These are phyloP conservation scores for Perccottus glenii DNA, from an alignment of 2,113 vertebrate species.

Conservation along the genomic window DNA sequence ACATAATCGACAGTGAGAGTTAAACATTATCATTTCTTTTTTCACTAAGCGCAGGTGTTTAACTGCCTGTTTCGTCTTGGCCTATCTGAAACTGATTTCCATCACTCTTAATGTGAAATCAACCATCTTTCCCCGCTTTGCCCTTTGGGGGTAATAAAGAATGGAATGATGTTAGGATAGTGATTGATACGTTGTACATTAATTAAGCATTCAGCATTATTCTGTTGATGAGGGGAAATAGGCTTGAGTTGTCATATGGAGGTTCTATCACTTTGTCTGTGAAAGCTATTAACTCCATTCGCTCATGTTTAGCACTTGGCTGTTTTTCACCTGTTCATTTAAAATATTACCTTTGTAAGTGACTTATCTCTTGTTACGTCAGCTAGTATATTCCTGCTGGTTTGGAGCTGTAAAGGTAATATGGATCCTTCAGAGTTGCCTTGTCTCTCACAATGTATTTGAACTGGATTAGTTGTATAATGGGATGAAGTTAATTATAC, in stretches of 20 bases:
- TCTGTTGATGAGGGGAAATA: conserved; percentile 38
- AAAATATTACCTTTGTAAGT: too few relatives aligned
- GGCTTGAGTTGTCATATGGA: conserved; percentile 34
- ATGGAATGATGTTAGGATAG: conserved; percentile 9
- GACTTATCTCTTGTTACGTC: not conserved
- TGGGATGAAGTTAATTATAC: conserved; percentile 8
- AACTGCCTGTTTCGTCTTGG: conserved; percentile 46
- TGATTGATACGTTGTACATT: conserved; percentile 51
- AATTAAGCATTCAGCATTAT: conserved; percentile 51
- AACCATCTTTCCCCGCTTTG: conserved; percentile 27
- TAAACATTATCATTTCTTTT: conserved; percentile 13
- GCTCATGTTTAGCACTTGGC: not conserved
- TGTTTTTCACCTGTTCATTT: too few relatives aligned
- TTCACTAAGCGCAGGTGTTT: conserved; percentile 44
- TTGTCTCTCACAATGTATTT: conserved; percentile 16
- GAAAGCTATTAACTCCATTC: conserved; percentile 19
- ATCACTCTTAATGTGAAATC: conserved; percentile 27
- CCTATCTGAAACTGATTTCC: conserved; percentile 37
- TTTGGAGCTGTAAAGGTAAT: conserved; percentile 6
- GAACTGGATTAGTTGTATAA: conserved; percentile 25
- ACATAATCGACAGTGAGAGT: conserved; percentile 75
- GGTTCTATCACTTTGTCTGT: conserved; percentile 37
- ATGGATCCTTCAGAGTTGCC: conserved; percentile 20
- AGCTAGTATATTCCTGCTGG: conserved; percentile 4
- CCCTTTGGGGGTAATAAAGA: conserved; percentile 13